Conservation (phyloP, 2,888 invertebrate genomes). For the Dryobota labecula region DNA sequence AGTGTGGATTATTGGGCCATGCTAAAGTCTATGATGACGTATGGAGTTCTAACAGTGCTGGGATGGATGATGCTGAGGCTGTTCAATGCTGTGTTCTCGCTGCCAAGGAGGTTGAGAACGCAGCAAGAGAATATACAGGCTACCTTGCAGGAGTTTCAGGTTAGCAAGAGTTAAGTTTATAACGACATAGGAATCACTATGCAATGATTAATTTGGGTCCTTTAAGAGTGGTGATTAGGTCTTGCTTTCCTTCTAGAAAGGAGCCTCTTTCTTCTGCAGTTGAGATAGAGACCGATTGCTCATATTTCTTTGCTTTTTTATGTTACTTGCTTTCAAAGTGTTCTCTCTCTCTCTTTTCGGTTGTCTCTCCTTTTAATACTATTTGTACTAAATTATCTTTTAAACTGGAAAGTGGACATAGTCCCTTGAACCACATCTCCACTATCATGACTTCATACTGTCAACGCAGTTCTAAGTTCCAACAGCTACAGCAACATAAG, state of each 20-base stretch:
- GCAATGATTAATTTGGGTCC: not conserved
- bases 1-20: conserved; percentile 92
- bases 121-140: conserved; percentile 89
- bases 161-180: conserved; percentile 41
- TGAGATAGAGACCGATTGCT: no score
- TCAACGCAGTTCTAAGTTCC: not conserved
- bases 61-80: conserved; percentile 92
- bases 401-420: not conserved
- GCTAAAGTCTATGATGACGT: conserved; percentile 91
- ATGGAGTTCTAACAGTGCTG: conserved; percentile 91
- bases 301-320: no score
- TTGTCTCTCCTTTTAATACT: not conserved
- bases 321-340: not conserved
- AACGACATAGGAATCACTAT: not conserved
- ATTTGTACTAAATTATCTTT: no score
- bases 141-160: conserved; percentile 88
- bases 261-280: no score
- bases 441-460: no score
- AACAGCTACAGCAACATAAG: no score
- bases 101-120: conserved; percentile 91
- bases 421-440: not conserved
- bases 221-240: not conserved
- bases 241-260: no score
- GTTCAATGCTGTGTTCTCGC: conserved; percentile 92
- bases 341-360: not conserved